Evolutionary conservation across 2,888 invertebrate genomes (phyloP), one percentile per base, ranked within the genome.

Genomic region (Heliothis peltigera): DNA sequence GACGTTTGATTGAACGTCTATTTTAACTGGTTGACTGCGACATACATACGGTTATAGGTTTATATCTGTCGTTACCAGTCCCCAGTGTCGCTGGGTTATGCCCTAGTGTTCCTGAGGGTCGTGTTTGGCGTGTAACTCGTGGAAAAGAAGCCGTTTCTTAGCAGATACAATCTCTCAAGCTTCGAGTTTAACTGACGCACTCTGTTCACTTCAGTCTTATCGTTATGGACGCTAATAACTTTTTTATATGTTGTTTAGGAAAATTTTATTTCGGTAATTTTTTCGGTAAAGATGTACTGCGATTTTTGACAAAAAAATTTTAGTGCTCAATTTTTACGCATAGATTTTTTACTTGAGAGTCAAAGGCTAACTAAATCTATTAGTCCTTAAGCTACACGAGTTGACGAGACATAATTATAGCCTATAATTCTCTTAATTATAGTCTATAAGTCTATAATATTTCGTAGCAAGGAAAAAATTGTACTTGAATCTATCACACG

Each of bases 141-240:
- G 62, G 58, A 59, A 67, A 66, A 71, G 67, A 55, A 57, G 60
- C 48, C 54, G 22, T 76, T 76, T 54, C 56, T 62, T 28, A 57
- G 59, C 17, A 51, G 76, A 76, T 75, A 71, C 47, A 56, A 76
- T 67, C 76, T 71, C 57, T 57, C 46, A 46, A 70, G 54, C 48
- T 66, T 51, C 17, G 46, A 64, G 46, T 73, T 76, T 58, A 49
- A 72, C 32, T 74, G 35, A 54, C 47, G 15, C 35, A 48, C n/a
- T 54, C 57, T 51, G 17, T 73, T 64, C 25, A 52, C 28, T 54
- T 64, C 32, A 10, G 12, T 32, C 47, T 57, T 47, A 75, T 70
- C 59, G 43, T 44, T 35, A n/a, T 32, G 25, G 19, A 35, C 17
- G 25, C 43, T 60, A 70, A 70, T 64, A 75, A 53, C 52, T 59